phyloP scores from a whole-genome alignment of 2,113 vertebrate species.

The Mustela nigripes region DNA sequence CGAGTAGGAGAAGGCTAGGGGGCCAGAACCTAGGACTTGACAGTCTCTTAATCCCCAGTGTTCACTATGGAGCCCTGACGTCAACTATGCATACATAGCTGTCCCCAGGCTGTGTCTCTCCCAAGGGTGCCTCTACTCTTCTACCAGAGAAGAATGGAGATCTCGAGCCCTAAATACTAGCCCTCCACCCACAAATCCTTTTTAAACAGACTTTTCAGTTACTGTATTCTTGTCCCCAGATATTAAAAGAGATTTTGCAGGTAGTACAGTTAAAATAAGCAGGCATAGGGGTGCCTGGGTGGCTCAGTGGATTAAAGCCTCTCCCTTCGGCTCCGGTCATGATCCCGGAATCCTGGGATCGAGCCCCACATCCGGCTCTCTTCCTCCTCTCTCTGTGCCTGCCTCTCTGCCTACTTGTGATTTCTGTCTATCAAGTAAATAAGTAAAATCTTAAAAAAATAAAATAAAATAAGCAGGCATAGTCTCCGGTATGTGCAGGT shows the following conservation, averaged over 20 bases:
- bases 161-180: not conserved
- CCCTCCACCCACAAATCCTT: not conserved
- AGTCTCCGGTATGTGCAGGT: not conserved
- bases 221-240: not conserved
- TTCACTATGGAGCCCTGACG: not conserved
- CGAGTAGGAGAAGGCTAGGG: not conserved
- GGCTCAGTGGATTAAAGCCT: too few relatives aligned
- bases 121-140: not conserved
- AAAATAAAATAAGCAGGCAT: not conserved
- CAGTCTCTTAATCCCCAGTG: not conserved
- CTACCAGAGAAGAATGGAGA: not conserved
- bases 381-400: too few relatives aligned
- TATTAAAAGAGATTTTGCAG: not conserved
- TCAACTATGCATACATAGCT: not conserved
- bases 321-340: too few relatives aligned
- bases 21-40: not conserved
- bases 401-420: too few relatives aligned
- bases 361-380: too few relatives aligned
- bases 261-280: not conserved
- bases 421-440: too few relatives aligned
- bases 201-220: not conserved
- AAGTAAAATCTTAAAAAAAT: too few relatives aligned
- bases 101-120: not conserved
- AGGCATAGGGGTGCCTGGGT: too few relatives aligned
- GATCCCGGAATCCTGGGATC: too few relatives aligned